These are phyloP conservation scores for Lepus oiostolus DNA, from an alignment of 2,797 vertebrate species.

Conservation along the genomic window DNA sequence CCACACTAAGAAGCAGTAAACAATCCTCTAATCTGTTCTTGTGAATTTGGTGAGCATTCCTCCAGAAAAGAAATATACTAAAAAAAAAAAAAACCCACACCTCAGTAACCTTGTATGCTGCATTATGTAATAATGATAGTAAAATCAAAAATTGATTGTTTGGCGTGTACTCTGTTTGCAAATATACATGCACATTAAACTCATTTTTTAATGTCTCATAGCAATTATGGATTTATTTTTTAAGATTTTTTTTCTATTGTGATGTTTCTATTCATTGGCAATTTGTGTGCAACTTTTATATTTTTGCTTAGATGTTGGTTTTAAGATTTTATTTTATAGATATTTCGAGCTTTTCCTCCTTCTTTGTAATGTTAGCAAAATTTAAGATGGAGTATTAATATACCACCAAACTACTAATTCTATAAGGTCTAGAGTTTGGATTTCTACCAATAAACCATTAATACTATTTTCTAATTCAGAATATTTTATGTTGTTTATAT, in stretches of 20 bases:
- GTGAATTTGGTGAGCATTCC: constrained; percentile 90
- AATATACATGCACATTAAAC: constrained; percentile 92
- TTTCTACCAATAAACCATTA: constrained; percentile 80
- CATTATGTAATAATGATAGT: constrained; percentile 93
- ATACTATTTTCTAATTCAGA: constrained; percentile 79
- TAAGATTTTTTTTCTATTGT: constrained; percentile 92
- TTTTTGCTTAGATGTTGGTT: constrained; percentile 83
- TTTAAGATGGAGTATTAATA: constrained; percentile 73
- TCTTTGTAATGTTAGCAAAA: constrained; percentile 73
- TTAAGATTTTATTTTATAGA: constrained; percentile 83
- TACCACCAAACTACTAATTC: constrained; percentile 76
- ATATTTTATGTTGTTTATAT: constrained; percentile 83
- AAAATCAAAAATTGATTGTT: constrained; percentile 92
- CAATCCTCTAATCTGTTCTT: constrained; percentile 40
- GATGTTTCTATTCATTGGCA: constrained; percentile 92
- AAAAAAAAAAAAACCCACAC: constrained; percentile 91
- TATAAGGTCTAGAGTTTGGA: constrained; percentile 70
- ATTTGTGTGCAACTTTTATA: constrained; percentile 83
- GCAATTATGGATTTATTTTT: constrained; percentile 89
- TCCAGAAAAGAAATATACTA: constrained; percentile 89
- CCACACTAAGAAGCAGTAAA: constrained; percentile 16
- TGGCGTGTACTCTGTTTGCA: constrained; percentile 89
- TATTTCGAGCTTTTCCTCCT: constrained; percentile 76
- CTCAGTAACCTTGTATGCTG: constrained; percentile 97
- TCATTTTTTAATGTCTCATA: constrained; percentile 91